Conservation (phyloP, 2,888 invertebrate species). For the Tetragonula carbonaria region DNA sequence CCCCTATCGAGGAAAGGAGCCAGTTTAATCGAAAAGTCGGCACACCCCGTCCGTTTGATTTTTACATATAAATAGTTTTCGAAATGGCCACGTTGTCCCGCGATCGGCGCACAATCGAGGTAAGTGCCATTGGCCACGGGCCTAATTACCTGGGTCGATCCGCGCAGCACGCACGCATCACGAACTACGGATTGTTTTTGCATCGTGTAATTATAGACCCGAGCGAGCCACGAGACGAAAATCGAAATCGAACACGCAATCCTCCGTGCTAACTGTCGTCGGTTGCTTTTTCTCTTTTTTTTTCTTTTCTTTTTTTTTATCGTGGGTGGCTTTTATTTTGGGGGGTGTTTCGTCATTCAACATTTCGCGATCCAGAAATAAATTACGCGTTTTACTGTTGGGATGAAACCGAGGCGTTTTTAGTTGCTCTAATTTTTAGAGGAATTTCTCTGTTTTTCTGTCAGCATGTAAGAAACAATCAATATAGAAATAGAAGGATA, state of each 20-base stretch:
- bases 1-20: constrained; percentile 3
- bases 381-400: too few species aligned
- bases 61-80: constrained; percentile 52
- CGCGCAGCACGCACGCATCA: constrained; percentile 71
- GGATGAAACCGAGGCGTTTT: too few species aligned
- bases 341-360: too few species aligned
- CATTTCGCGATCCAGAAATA: too few species aligned
- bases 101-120: constrained; percentile 40
- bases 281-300: neutral
- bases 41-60: constrained; percentile 32
- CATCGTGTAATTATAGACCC: constrained; percentile 72
- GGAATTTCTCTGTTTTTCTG: too few species aligned
- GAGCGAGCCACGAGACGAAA: constrained; percentile 56
- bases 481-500: too few species aligned
- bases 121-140: constrained; percentile 69
- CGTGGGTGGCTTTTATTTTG: neutral
- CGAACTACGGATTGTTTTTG: constrained; percentile 75
- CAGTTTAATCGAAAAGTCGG: constrained; percentile 17
- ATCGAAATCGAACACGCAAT: constrained; percentile 45
- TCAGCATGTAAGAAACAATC: too few species aligned
- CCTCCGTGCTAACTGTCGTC: constrained; percentile 10
- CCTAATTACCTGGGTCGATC: constrained; percentile 78
- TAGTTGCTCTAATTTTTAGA: too few species aligned
- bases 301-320: neutral
- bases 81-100: constrained; percentile 60